Evolutionary conservation across 2,888 invertebrate genomes (phyloP).

Genomic region (Bedellia somnulentella): DNA sequence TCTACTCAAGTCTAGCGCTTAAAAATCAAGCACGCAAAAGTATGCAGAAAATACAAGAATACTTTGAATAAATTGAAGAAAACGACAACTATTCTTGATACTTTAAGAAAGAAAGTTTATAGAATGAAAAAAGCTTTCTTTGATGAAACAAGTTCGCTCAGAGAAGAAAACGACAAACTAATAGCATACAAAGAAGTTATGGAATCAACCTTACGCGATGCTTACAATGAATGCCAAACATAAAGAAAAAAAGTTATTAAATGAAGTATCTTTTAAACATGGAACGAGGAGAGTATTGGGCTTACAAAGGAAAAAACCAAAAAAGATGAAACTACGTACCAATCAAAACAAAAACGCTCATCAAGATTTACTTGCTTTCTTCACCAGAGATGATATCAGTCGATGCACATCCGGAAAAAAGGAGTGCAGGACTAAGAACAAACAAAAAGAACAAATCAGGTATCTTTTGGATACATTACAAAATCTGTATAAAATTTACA

Average conservation of each 20-base stretch:
- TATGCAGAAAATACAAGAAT: neutral
- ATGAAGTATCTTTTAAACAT: neutral
- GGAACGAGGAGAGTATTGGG: neutral
- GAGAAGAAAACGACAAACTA: neutral
- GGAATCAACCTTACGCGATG: neutral
- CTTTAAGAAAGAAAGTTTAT: neutral
- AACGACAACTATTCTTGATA: neutral
- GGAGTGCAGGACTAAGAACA: conserved; percentile 1
- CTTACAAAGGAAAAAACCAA: neutral
- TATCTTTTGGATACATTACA: conserved; percentile 2
- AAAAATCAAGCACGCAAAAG: neutral
- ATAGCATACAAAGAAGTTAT: neutral
- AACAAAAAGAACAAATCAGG: conserved; percentile 4
- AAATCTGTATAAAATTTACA: conserved; percentile 1
- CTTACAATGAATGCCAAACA: neutral
- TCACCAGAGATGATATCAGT: conserved; percentile 3
- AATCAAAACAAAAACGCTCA: neutral
- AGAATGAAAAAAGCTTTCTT: neutral
- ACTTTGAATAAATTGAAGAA: neutral
- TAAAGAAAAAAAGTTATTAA: neutral
- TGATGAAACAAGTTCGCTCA: too few species aligned
- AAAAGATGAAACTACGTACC: neutral
- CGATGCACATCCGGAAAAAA: conserved; percentile 1
- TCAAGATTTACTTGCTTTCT: conserved; percentile 1
- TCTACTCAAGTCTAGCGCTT: neutral